Percentiles rank a stretch among this genome's conserved stretches.
phyloP scores from a whole-genome alignment of 30 jellyfish, hydroid and myxozoan species.

The Rhopilema esculentum region DNA sequence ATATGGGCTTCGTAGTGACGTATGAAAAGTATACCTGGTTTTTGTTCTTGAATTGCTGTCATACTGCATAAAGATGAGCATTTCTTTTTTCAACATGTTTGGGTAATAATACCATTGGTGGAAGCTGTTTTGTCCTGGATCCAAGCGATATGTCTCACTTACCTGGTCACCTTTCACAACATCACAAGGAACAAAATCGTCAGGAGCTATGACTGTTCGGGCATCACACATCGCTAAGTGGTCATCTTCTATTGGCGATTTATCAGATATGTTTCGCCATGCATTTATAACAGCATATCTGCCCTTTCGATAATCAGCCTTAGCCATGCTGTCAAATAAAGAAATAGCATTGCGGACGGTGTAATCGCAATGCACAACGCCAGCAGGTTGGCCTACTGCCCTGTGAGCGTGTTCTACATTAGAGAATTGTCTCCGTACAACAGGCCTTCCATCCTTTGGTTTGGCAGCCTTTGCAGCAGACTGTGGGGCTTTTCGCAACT shows the following conservation, averaged over 20 bases:
- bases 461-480: background rate
- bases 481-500: conserved; percentile 17
- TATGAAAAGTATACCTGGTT: conserved; percentile 52
- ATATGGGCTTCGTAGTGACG: conserved; percentile 42
- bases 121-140: conserved; percentile 39
- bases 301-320: conserved; percentile 32
- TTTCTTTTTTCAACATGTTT: conserved; percentile 35
- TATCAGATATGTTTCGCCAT: conserved; percentile 57
- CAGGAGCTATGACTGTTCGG: conserved; percentile 51
- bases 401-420: conserved; percentile 30
- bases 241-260: conserved; percentile 38
- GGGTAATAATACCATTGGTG: conserved; percentile 70
- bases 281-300: conserved; percentile 44
- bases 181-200: conserved; percentile 52
- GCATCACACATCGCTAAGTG: conserved; percentile 70
- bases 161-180: conserved; percentile 9
- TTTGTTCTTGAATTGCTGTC: conserved; percentile 41
- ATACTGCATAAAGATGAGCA: conserved; percentile 52
- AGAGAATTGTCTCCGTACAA: conserved; percentile 27
- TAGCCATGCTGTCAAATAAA: conserved; percentile 39
- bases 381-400: conserved; percentile 43
- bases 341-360: conserved; percentile 49
- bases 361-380: conserved; percentile 52
- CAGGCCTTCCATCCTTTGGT: conserved; percentile 16
- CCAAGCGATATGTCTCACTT: conserved; percentile 35